Base-by-base conservation (phyloP, 2,888 invertebrate species). In the Trilocha varians region DNA sequence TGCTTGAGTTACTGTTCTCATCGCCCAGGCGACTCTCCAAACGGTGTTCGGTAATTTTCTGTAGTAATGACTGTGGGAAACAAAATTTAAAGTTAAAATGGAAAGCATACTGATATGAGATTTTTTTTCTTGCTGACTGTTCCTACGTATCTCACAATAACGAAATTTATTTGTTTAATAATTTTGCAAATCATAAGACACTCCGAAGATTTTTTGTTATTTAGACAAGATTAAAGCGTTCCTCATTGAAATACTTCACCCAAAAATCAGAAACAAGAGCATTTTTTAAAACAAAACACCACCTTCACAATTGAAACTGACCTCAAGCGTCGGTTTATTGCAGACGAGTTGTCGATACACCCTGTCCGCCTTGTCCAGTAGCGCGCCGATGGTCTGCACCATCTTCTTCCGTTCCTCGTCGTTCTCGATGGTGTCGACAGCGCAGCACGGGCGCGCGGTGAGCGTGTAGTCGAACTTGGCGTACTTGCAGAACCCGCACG, bases 401-500 rank as follows among this genome's bases (percentile, higher is more conserved):
- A 97, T 96, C 83, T 98, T 98, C 70, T 96, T 96, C 3, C 98
- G 88, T 73, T 98, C 99, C 56, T 98, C 98, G 61, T 98, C 98
- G 56, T 93, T 97, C 75, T 98, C 97, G 15, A 99, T 98, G 9
- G 97, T 96, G 80, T 99, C 98, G 0, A 99, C 97, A 14, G 98
- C 98, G 75, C 96, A 98, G 65, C 96, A 97, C 0, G 96, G 94
- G 15, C 95, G 91, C 4, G 95, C 97, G 4, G 93, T 92, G 44
- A 98, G 87, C 8, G 95, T 95, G 78, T 97, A 96, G 80, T 99
- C 99, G 74, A 99, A 98, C 80, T 99, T 98, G 32, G 98, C 99
- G 78, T 99, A 99, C 83, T 99, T 99, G 87, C 99, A 99, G 86
- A 97, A 99, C 1, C 99, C 99, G 78, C 99, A 99, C 3, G 98